Percentiles rank a stretch among this genome's conserved stretches.
These are phyloP conservation scores for Thermophis baileyi DNA, from an alignment of 2,113 vertebrate species.

Conservation along the genomic window DNA sequence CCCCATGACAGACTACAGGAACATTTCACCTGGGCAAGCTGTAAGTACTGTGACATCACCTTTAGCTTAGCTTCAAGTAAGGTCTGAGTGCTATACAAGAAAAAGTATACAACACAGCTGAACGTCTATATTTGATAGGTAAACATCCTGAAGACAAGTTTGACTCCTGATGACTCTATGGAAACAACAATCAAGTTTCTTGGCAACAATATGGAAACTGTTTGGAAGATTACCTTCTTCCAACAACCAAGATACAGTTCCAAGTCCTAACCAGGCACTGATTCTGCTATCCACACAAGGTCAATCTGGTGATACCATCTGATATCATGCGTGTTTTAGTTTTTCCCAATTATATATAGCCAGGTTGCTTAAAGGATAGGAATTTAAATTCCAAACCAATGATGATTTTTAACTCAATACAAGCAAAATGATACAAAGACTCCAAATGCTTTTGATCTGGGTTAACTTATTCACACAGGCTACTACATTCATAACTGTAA, in stretches of 20 bases:
- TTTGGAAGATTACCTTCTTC: not conserved
- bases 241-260: not conserved
- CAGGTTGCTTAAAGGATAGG: not conserved
- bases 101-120: not conserved
- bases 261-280: not conserved
- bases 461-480: not conserved
- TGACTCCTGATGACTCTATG: not conserved
- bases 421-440: not conserved
- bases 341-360: not conserved
- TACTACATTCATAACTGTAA: not conserved
- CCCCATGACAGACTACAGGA: not conserved
- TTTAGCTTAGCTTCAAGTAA: not conserved
- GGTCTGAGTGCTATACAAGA: not conserved
- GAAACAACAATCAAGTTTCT: not conserved
- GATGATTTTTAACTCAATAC: not conserved
- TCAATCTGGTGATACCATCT: not conserved
- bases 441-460: not conserved
- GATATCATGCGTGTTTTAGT: not conserved
- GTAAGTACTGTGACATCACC: not conserved
- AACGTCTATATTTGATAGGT: not conserved
- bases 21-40: not conserved
- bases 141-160: not conserved
- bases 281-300: not conserved
- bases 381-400: not conserved
- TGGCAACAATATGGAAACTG: not conserved